phyloP scores from a whole-genome alignment of 1,140 invertebrate genomes.

The Drosophila pectinifera region DNA sequence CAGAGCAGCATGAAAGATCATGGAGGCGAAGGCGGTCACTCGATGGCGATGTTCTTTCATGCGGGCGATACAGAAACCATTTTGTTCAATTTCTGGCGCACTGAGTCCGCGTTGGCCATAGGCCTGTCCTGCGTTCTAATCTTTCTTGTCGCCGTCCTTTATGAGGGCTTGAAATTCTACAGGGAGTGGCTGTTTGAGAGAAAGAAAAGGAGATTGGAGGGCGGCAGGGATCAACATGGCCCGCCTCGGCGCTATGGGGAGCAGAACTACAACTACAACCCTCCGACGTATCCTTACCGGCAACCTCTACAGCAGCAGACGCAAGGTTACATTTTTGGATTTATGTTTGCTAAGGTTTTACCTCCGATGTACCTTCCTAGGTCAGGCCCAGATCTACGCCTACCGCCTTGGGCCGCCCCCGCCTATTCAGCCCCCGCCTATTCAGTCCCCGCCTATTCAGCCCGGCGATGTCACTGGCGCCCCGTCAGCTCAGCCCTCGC shows the following conservation, averaged over 20 bases:
- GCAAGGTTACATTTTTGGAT: constrained; percentile 2
- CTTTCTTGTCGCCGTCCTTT: constrained; percentile 63
- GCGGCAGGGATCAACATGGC: constrained; percentile 16
- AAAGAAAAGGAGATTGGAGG: constrained; percentile 17
- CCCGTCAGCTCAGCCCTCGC: background rate
- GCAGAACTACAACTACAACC: constrained; percentile 2
- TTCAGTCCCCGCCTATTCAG: background rate
- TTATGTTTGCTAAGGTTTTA: background rate
- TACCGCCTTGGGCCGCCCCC: constrained; percentile 6
- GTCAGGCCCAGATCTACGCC: constrained; percentile 3
- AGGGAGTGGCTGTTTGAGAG: constrained; percentile 51
- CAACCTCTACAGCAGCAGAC: background rate
- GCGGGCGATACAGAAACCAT: constrained; percentile 42
- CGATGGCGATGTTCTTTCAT: constrained; percentile 66
- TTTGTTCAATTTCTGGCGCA: constrained; percentile 62
- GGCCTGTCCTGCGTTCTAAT: constrained; percentile 46
- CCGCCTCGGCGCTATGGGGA: background rate
- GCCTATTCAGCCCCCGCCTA: background rate
- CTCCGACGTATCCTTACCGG: constrained; percentile 3
- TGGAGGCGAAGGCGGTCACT: background rate
- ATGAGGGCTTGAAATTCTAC: constrained; percentile 60
- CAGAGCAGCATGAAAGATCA: background rate
- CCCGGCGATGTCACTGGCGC: background rate
- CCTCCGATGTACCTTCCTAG: background rate
- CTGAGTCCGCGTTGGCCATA: constrained; percentile 5